Base-by-base conservation (phyloP, 2,888 invertebrate species). In the Parelbella ahira region DNA sequence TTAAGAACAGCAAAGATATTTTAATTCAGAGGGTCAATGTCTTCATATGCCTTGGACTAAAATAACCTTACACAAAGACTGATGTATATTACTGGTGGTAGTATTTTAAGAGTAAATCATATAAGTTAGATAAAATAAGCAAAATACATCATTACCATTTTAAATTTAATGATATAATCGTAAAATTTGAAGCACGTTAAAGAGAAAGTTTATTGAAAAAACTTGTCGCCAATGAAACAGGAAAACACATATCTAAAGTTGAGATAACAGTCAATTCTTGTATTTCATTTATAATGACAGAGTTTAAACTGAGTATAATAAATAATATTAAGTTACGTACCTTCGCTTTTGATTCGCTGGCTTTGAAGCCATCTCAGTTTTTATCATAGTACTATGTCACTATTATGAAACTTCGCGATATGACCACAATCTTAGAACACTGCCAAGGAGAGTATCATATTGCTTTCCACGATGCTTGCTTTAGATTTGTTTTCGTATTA, bases 261-360 rank as follows among this genome's bases (percentile, higher is more conserved):
- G n/a, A n/a, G n/a, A n/a, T n/a, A n/a, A n/a, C n/a, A n/a, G n/a
- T n/a, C n/a, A n/a, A n/a, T n/a, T n/a, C n/a, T n/a, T n/a, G n/a
- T n/a, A n/a, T n/a, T n/a, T n/a, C n/a, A n/a, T n/a, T n/a, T n/a
- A n/a, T 5, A 24, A 19, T 15, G 9, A 11, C 20, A 25, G 29
- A 1, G 9, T 25, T 6, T 21, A 20, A 2, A 9, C 4, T 8
- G 21, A 10, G 28, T 23, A 28, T 20, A 1, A 6, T 3, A 7
- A 41, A 34, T 23, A 29, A 34, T 34, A 24, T 27, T 32, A 33
- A 8, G 20, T 32, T 34, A 50, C 61, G 89, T 78, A 93, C 93
- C 92, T 91, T 76, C 92, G 89, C 81, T 93, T 93, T 68, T 92
- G 93, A 83, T 90, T 92, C 53, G 90, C 86, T 65, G 84, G 84